Conservation (phyloP, 2,113 vertebrate species). For the Chaetodon auriga region DNA sequence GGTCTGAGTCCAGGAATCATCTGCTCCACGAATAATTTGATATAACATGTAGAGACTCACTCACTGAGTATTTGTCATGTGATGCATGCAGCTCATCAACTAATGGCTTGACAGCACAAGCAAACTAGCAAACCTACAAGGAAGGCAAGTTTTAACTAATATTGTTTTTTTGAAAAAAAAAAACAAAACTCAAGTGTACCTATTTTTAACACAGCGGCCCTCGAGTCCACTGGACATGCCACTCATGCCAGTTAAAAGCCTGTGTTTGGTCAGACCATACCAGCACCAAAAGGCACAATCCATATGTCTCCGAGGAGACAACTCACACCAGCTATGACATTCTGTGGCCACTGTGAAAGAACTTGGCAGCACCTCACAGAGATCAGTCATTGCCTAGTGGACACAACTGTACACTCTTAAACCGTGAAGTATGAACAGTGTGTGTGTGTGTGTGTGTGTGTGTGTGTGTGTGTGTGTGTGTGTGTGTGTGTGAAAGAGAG, state of each 20-base stretch:
- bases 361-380: slow-evolving; percentile 73
- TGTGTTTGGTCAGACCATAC: slow-evolving; percentile 36
- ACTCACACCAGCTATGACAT: slow-evolving; percentile 64
- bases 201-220: slow-evolving; percentile 29
- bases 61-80: background rate
- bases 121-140: background rate
- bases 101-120: background rate
- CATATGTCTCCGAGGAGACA: slow-evolving; percentile 72
- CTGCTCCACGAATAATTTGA: background rate
- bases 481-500: background rate
- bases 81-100: slow-evolving; percentile 14
- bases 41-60: background rate
- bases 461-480: background rate
- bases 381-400: slow-evolving; percentile 59
- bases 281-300: slow-evolving; percentile 56
- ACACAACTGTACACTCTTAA: slow-evolving; percentile 64
- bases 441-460: slow-evolving; percentile 14
- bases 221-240: slow-evolving; percentile 22
- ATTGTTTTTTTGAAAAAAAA: background rate
- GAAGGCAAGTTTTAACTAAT: background rate
- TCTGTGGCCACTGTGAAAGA: slow-evolving; percentile 67
- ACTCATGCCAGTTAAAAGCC: slow-evolving; percentile 32
- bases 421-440: slow-evolving; percentile 35
- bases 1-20: background rate
- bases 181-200: background rate